Evolutionary conservation across 2,797 vertebrate genomes (phyloP).

Genomic region (Enteromius treurensis): DNA sequence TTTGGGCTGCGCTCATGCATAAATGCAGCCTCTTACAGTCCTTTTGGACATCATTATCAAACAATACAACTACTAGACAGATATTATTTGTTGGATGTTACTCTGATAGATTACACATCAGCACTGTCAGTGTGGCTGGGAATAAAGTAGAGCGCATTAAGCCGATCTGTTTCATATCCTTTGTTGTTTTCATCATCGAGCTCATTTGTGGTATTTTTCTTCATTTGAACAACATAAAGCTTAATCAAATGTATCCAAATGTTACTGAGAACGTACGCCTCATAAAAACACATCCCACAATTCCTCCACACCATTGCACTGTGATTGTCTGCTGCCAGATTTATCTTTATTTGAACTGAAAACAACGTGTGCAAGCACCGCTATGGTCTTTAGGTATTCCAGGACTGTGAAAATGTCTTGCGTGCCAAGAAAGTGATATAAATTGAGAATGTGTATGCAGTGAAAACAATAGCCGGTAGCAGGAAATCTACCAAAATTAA

Average conservation of each 20-base stretch:
- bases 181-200: slow-evolving; percentile 18
- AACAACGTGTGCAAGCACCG: background rate
- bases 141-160: slow-evolving; percentile 24
- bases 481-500: slow-evolving; percentile 16
- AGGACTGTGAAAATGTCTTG: slow-evolving; percentile 31
- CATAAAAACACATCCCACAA: slow-evolving; percentile 29
- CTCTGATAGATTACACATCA: slow-evolving; percentile 31
- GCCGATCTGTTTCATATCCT: slow-evolving; percentile 24
- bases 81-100: slow-evolving; percentile 34
- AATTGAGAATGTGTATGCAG: slow-evolving; percentile 18
- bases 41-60: slow-evolving; percentile 58
- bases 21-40: slow-evolving; percentile 52
- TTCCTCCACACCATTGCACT: slow-evolving; percentile 2
- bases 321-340: slow-evolving; percentile 22
- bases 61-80: slow-evolving; percentile 49
- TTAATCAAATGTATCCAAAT: slow-evolving; percentile 40
- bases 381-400: slow-evolving; percentile 35
- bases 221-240: slow-evolving; percentile 30
- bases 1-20: slow-evolving; percentile 56
- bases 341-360: slow-evolving; percentile 40
- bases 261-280: slow-evolving; percentile 24
- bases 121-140: slow-evolving; percentile 21
- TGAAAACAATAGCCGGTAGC: slow-evolving; percentile 17
- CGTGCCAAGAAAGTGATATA: slow-evolving; percentile 26
- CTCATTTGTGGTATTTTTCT: slow-evolving; percentile 29